Evolutionary conservation across 2,797 vertebrate species (phyloP).

Genomic region (Mus minutoides): DNA sequence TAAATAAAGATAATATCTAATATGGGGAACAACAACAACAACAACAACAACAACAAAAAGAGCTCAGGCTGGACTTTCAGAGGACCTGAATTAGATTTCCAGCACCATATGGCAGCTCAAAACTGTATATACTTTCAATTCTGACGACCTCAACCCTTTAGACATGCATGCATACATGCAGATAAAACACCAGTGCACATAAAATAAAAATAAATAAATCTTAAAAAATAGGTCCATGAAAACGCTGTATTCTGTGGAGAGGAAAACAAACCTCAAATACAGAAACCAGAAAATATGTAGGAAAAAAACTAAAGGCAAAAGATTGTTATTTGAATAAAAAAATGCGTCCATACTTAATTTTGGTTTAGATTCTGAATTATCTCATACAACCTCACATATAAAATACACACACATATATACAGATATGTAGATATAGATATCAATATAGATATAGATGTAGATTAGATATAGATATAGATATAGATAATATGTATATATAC

Average conservation of each 20-base stretch:
- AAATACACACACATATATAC: neutral
- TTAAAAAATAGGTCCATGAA: neutral
- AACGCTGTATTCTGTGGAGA: neutral
- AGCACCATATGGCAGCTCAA: too few species aligned
- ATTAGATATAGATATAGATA: too few species aligned
- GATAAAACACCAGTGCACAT: neutral
- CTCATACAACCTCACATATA: neutral
- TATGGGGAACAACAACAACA: too few species aligned
- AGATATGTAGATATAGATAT: too few species aligned
- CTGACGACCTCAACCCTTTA: neutral
- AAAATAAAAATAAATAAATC: neutral
- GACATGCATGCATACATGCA: neutral
- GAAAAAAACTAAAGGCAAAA: rapidly evolving
- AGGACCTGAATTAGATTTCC: too few species aligned
- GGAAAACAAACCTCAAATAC: neutral
- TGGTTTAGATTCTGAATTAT: neutral
- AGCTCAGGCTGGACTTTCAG: too few species aligned
- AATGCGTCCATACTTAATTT: neutral
- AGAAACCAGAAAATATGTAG: neutral
- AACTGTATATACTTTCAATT: neutral
- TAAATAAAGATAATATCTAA: too few species aligned
- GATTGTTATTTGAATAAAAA: neutral
- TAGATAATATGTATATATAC: neutral
- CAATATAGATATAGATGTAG: too few species aligned
- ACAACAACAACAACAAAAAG: too few species aligned